phyloP scores from a whole-genome alignment of 2,797 vertebrate species.

The Acrocephalus scirpaceus region DNA sequence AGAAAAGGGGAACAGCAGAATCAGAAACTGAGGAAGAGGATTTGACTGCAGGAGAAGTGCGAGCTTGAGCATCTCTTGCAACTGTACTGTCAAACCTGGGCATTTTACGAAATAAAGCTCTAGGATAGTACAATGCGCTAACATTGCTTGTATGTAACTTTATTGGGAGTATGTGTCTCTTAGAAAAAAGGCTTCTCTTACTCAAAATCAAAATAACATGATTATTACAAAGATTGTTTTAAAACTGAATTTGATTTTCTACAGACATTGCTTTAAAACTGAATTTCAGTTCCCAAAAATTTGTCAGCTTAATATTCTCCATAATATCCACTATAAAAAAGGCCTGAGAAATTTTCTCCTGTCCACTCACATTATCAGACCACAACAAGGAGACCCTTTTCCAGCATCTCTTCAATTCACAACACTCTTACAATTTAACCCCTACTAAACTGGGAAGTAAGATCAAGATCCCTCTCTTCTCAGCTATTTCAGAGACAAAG shows the following conservation, averaged over 20 bases:
- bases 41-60: neutral
- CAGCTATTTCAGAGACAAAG: neutral
- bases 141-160: neutral
- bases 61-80: neutral
- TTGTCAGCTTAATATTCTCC: neutral
- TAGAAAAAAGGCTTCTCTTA: neutral
- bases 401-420: neutral
- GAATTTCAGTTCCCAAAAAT: neutral
- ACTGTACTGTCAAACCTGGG: neutral
- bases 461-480: neutral
- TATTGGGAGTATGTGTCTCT: neutral
- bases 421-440: neutral
- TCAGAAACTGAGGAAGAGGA: neutral
- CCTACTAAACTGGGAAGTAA: neutral
- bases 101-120: neutral
- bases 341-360: neutral
- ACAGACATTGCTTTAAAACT: neutral
- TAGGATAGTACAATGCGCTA: neutral
- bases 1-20: neutral
- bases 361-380: neutral
- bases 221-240: neutral
- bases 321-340: neutral
- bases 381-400: neutral
- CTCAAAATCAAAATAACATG: neutral
- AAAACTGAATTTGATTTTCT: neutral